Evolutionary conservation across 2,113 vertebrate genomes (phyloP).

Genomic region (Excalfactoria chinensis): DNA sequence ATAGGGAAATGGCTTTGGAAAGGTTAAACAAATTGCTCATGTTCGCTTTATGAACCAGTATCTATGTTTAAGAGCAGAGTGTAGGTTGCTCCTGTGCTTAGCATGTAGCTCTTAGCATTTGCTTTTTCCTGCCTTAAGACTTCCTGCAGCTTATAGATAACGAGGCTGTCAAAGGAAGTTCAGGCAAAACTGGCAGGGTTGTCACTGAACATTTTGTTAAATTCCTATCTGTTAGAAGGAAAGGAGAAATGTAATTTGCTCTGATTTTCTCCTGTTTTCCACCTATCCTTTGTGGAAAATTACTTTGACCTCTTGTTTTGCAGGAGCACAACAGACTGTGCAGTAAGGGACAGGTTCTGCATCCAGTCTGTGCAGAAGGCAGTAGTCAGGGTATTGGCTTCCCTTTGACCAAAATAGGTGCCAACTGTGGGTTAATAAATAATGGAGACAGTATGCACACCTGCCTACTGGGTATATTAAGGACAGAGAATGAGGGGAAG

Average conservation of each 20-base stretch:
- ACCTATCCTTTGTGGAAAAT: not conserved
- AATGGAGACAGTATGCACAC: not conserved
- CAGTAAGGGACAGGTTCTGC: not conserved
- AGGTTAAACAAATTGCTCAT: conserved; percentile 48
- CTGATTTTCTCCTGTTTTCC: not conserved
- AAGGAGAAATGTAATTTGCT: not conserved
- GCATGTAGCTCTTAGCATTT: not conserved
- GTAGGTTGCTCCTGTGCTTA: not conserved
- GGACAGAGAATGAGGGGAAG: not conserved
- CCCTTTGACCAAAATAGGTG: not conserved
- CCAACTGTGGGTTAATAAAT: not conserved
- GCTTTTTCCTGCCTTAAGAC: not conserved
- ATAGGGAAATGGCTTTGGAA: conserved; percentile 38
- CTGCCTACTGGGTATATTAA: not conserved
- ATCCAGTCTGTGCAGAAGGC: not conserved
- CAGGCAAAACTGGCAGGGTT: not conserved
- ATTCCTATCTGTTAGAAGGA: not conserved
- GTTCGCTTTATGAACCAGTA: not conserved
- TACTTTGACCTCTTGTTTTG: not conserved
- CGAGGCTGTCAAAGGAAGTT: not conserved
- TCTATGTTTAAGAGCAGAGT: not conserved
- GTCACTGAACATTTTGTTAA: not conserved
- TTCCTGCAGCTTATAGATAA: not conserved
- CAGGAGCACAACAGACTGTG: not conserved
- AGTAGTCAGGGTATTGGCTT: not conserved